Base-by-base conservation (phyloP, 2,797 vertebrate species). In the Loriculus beryllinus region DNA sequence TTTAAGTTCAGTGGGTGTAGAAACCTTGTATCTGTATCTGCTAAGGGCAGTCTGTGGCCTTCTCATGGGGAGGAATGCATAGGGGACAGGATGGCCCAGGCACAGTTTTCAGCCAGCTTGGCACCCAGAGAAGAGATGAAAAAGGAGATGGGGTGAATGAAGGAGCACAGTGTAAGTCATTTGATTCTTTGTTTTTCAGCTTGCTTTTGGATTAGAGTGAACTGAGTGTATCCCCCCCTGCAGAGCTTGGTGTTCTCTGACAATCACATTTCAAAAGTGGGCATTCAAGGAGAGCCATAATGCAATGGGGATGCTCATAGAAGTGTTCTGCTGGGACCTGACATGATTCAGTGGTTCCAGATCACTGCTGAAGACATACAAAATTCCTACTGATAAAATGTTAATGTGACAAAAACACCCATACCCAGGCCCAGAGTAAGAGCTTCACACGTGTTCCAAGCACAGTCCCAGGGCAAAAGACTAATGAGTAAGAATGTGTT, bases 391-490 rank as follows among this genome's bases (percentile, higher is more conserved):
- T 67, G 37, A 48, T 69, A 22, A 77, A 92, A 64, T 15, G 18
- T 35, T 9, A 43, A 31, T 3, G 0, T 19, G n/a, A 49, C 57
- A 70, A 65, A 84, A 77, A 49, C 28, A 60, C 1, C 69, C 35
- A 22, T 6, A 21, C 20, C 16, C 52, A 26, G 64, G 65, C 31
- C 54, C 69, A 62, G 63, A 68, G 0, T 14, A 64, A 85, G 43
- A 93, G 81, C 49, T 78, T 84, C 52, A 2, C 15, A 49, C 28
- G 9, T 20, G 33, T 89, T 60, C 88, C 64, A 68, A 68, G 57
- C n/a, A 39, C 88, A 87, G 71, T 82, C 81, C 78, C 72, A 68
- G 69, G 86, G 82, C 79, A 33, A 71, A 82, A 91, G 57, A 74
- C 71, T 88, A 49, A 87, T 54, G 78, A 92, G n/a, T 83, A 63